Evolutionary conservation across 2,888 invertebrate species (phyloP).

Genomic region (Siphlonurus alternatus): DNA sequence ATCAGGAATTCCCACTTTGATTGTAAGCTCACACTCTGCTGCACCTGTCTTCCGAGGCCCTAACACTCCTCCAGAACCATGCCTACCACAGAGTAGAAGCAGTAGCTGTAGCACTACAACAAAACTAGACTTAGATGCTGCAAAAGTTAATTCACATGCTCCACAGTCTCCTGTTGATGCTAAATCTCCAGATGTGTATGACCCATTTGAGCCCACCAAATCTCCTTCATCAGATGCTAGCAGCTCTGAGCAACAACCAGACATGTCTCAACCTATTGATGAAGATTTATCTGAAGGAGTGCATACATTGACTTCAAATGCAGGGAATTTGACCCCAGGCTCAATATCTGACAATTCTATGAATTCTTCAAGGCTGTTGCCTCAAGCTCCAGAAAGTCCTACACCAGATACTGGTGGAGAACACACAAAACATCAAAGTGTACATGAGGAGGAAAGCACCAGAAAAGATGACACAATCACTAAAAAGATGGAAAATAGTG

Average conservation of each 20-base stretch:
- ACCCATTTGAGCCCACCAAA: constrained; percentile 83
- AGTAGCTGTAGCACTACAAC: background rate
- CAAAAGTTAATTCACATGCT: constrained; percentile 5
- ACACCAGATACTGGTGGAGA: background rate
- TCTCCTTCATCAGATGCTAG: constrained; percentile 26
- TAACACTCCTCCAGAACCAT: constrained; percentile 51
- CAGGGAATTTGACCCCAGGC: background rate
- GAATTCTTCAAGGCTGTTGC: background rate
- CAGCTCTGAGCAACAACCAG: background rate
- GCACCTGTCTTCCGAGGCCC: constrained; percentile 30
- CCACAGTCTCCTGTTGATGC: constrained; percentile 25
- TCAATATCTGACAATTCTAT: background rate
- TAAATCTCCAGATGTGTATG: constrained; percentile 49
- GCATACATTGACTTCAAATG: background rate
- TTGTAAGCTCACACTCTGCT: background rate
- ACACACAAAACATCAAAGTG: background rate
- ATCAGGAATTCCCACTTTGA: background rate
- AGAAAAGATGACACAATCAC: background rate
- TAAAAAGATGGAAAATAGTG: background rate
- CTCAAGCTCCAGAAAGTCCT: background rate
- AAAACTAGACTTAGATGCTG: constrained; percentile 12
- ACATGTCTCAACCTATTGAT: background rate
- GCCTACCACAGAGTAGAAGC: background rate
- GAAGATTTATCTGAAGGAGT: background rate
- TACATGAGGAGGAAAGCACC: background rate